Evolutionary conservation across 1,140 invertebrate species (phyloP).

Genomic region (Anagrus nilaparvatae): DNA sequence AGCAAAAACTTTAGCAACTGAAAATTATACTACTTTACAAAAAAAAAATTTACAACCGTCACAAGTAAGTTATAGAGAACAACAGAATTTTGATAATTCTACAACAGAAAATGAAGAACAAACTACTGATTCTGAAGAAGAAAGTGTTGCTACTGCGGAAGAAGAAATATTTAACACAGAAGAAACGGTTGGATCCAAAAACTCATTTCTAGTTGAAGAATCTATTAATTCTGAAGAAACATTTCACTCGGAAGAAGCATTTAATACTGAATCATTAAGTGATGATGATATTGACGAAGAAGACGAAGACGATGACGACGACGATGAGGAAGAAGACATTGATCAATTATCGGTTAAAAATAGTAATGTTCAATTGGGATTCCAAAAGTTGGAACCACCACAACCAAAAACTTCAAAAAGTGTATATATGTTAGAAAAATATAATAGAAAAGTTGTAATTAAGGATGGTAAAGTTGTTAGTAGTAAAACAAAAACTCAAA

Average conservation of each 20-base stretch:
- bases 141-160: slow-evolving; percentile 30
- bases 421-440: slow-evolving; percentile 70
- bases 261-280: slow-evolving; percentile 38
- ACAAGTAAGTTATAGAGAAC: no score
- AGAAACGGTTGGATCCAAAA: slow-evolving; percentile 41
- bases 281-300: slow-evolving; percentile 31
- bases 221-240: slow-evolving; percentile 46
- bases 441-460: slow-evolving; percentile 63
- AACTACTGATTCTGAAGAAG: slow-evolving; percentile 46
- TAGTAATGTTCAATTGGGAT: no score
- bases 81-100: no score
- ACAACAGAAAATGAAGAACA: slow-evolving; percentile 40
- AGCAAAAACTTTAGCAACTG: slow-evolving; percentile 3
- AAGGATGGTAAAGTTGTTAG: slow-evolving; percentile 63
- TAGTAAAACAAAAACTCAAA: slow-evolving; percentile 52
- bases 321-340: neutral
- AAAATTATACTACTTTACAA: slow-evolving; percentile 16
- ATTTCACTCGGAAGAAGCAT: slow-evolving; percentile 40
- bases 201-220: slow-evolving; percentile 27
- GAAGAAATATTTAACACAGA: slow-evolving; percentile 42
- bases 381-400: slow-evolving; percentile 45
- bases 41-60: no score
- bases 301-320: slow-evolving; percentile 25
- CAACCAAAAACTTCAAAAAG: slow-evolving; percentile 46
- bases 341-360: no score